Percentiles rank a stretch among this genome's conserved stretches.
Evolutionary conservation across 2,797 vertebrate genomes (phyloP).

Genomic region (Cebuella pygmaea): DNA sequence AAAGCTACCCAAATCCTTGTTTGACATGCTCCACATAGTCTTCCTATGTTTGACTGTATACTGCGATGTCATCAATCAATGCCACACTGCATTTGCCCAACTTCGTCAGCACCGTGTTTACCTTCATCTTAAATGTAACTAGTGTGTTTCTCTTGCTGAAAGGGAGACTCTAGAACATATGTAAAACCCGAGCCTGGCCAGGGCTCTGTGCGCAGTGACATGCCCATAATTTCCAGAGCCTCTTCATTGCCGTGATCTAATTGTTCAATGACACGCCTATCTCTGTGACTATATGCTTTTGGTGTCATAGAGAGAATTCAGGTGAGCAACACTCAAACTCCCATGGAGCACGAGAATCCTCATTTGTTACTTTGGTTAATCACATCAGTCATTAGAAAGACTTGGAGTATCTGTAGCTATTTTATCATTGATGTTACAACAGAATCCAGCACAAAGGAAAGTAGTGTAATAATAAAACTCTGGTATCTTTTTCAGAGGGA

Average conservation of each 20-base stretch:
- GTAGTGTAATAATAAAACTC: neutral
- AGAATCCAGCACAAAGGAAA: neutral
- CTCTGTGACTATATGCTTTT: neutral
- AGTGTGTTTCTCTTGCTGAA: neutral
- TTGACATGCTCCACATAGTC: conserved; percentile 53
- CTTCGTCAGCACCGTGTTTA: conserved; percentile 13
- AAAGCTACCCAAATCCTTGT: conserved; percentile 54
- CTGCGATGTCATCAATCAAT: conserved; percentile 68
- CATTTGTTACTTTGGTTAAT: neutral
- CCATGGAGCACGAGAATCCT: neutral
- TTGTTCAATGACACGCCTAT: too few species aligned
- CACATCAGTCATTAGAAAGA: neutral
- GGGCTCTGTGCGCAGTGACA: neutral
- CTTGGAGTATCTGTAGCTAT: too few species aligned
- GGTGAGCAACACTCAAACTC: neutral
- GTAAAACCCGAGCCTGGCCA: neutral
- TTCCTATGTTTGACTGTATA: conserved; percentile 51
- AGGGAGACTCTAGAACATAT: neutral
- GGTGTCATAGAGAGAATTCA: neutral
- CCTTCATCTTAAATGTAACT: conserved; percentile 56
- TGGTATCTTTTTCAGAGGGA: neutral
- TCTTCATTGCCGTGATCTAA: neutral
- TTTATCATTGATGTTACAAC: fast-evolving
- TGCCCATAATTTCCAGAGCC: neutral
- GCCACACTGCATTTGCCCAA: conserved; percentile 61